Conservation (phyloP, 2,113 vertebrate genomes). For the Ornithorhynchus anatinus region DNA sequence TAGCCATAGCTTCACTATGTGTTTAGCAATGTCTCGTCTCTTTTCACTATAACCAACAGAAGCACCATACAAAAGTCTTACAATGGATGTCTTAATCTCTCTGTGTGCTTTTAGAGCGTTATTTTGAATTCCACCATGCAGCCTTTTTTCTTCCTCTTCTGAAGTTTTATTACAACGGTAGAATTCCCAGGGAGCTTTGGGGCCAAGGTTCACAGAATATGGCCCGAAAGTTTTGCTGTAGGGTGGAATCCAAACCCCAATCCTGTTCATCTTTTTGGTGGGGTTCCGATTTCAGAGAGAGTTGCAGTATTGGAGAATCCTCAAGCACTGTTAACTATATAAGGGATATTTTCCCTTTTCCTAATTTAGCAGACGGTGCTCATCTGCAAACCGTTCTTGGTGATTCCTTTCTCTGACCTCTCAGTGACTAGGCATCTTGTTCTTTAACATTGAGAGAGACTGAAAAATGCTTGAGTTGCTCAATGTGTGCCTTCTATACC, state of each 20-base stretch:
- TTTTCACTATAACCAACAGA: conserved; percentile 80
- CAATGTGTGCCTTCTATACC: conserved; percentile 89
- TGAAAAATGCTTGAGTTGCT: conserved; percentile 86
- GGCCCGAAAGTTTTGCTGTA: conserved; percentile 75
- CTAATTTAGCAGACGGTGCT: conserved; percentile 75
- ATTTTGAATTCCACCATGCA: conserved; percentile 82
- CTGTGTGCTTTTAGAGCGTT: conserved; percentile 83
- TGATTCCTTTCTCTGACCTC: conserved; percentile 86
- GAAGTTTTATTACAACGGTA: conserved; percentile 83
- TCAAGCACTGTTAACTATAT: conserved; percentile 66
- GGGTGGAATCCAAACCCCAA: conserved; percentile 63
- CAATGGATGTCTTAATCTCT: conserved; percentile 86
- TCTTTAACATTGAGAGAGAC: conserved; percentile 84
- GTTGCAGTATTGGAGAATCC: conserved; percentile 45
- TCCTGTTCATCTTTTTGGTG: conserved; percentile 72
- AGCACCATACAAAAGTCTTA: conserved; percentile 82
- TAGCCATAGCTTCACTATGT: conserved; percentile 72
- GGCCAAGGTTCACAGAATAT: conserved; percentile 81
- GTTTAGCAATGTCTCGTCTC: conserved; percentile 77
- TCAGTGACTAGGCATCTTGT: conserved; percentile 87
- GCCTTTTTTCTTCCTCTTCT: conserved; percentile 76
- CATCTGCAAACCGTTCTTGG: conserved; percentile 79
- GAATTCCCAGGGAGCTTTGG: conserved; percentile 89
- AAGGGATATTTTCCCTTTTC: conserved; percentile 68
- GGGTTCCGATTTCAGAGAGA: conserved; percentile 71